Base-by-base conservation (phyloP, 2,888 invertebrate genomes). In the Synanthedon andrenaeformis region DNA sequence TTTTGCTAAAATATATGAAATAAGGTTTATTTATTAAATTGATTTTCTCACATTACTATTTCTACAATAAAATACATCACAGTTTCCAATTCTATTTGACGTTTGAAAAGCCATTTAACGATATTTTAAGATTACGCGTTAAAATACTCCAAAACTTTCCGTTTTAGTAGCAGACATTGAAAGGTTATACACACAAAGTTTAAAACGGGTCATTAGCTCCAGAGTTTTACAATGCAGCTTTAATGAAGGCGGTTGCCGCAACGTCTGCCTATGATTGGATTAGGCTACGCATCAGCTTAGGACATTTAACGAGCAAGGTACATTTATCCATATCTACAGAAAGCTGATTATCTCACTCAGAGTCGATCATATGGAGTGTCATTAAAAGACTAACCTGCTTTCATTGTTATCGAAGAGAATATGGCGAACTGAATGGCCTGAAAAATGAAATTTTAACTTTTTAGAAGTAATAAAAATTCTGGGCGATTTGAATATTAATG, bases 211-310 rank as follows among this genome's bases (percentile, higher is more conserved):
- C 45, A 45, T 45, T 45, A 45, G 45, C 45, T 45, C 13, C 49
- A 49, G 49, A 49, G 42, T 42, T 13, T 51, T 12, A 59, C 64
- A 65, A 65, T 63, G 63, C 69, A 66, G 64, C 64, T 71, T 71
- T 64, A 69, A 70, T 61, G 61, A 64, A 63, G 53, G 52, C 53
- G 45, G 45, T 13, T 53, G 54, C 55, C 55, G 58, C 54, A 65
- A 69, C 66, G 68, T 66, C 64, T 63, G 64, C 66, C 65, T 69
- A 67, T 56, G 53, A 56, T 59, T 52, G 53, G 57, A 59, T 58
- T 59, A 58, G 49, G 41, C 50, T 48, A 53, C n/a, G n/a, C 55
- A 55, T 53, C 53, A 52, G 56, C 53, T 56, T 55, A 53, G 49
- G 48, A 48, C 13, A n/a, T 28, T 14, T 41, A 35, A 51, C 49